Conservation (phyloP, 2,113 vertebrate genomes). For the Orycteropus afer region DNA sequence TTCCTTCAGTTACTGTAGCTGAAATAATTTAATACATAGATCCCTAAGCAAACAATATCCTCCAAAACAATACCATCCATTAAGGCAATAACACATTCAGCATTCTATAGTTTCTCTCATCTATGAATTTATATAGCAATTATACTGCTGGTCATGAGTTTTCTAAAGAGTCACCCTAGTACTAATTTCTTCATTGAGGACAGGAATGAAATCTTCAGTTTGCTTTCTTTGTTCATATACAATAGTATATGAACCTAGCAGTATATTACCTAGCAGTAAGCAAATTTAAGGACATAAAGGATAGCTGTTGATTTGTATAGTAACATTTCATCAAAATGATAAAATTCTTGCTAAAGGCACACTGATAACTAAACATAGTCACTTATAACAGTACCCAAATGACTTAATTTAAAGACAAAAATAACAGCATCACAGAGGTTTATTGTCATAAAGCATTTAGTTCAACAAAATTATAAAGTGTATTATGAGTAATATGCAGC, state of each 20-base stretch:
- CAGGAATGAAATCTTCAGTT: not conserved
- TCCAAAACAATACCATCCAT: not conserved
- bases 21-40: not conserved
- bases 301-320: not conserved
- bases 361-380: not conserved
- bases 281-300: not conserved
- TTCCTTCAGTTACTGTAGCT: slow-evolving; percentile 7
- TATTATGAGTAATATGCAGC: not conserved
- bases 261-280: not conserved
- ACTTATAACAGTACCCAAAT: not conserved
- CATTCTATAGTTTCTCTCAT: not conserved
- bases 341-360: not conserved
- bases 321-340: not conserved
- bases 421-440: not conserved
- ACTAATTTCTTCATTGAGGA: not conserved
- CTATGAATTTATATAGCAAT: not conserved
- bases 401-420: not conserved
- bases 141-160: not conserved
- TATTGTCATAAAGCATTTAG: not conserved
- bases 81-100: not conserved
- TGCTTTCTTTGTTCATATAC: not conserved
- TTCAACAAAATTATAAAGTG: not conserved
- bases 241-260: too few species aligned
- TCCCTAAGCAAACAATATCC: not conserved
- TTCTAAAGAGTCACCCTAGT: not conserved